Conservation (phyloP, 2,888 invertebrate species). For the Acanthococcus lagerstroemiae region DNA sequence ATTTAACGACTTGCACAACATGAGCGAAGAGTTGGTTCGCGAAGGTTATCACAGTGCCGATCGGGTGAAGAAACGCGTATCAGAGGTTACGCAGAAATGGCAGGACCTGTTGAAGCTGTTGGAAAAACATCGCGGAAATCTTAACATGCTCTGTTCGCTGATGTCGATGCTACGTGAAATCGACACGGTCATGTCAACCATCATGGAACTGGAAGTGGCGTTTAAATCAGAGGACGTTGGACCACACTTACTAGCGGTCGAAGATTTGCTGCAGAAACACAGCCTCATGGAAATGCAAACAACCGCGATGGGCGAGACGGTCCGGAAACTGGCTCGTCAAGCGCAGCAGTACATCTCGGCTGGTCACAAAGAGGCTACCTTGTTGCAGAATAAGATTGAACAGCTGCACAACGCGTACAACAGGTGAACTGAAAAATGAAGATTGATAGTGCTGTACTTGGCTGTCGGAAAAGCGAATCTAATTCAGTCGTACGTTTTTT, state of each 20-base stretch:
- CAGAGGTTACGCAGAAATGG: slow-evolving; percentile 80
- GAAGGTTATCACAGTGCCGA: slow-evolving; percentile 88
- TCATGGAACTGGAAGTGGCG: slow-evolving; percentile 44
- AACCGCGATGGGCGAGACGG: slow-evolving; percentile 75
- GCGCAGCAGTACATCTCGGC: slow-evolving; percentile 50
- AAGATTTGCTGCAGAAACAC: slow-evolving; percentile 89
- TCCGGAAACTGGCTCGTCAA: slow-evolving; percentile 63
- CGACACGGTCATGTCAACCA: slow-evolving; percentile 73
- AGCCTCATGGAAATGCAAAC: slow-evolving; percentile 85
- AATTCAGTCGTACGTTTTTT: too few species aligned
- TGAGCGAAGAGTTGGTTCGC: slow-evolving; percentile 82
- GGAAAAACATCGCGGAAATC: slow-evolving; percentile 67
- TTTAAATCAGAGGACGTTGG: slow-evolving; percentile 72
- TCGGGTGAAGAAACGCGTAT: slow-evolving; percentile 57
- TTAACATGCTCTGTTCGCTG: slow-evolving; percentile 68
- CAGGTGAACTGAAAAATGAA: slow-evolving; percentile 46
- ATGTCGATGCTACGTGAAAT: slow-evolving; percentile 85
- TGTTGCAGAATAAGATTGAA: slow-evolving; percentile 60
- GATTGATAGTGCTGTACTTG: background rate
- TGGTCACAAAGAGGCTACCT: slow-evolving; percentile 49
- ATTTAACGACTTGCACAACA: slow-evolving; percentile 83
- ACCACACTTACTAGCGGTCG: slow-evolving; percentile 86
- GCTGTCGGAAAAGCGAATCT: background rate
- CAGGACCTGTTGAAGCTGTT: slow-evolving; percentile 69
- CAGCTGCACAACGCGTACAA: slow-evolving; percentile 68